Evolutionary conservation across 1,140 invertebrate species (phyloP).

Genomic region (Hydropsyche tenuis): DNA sequence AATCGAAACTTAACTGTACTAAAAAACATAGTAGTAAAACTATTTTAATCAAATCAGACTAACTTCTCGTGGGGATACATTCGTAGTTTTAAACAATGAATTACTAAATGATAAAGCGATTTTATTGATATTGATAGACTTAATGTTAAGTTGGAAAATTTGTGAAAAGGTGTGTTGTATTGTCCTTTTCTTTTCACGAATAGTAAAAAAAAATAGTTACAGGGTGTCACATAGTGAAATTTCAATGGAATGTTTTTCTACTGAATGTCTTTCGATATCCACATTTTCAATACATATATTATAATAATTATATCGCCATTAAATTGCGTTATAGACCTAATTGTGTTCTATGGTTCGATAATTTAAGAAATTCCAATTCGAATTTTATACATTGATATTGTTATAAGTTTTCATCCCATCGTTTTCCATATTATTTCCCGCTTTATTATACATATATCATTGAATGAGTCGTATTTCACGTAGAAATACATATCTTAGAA

Average conservation of each 20-base stretch:
- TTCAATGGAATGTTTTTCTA: background rate
- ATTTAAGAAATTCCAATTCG: too few relatives aligned
- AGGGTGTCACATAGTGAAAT: background rate
- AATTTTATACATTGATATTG: too few relatives aligned
- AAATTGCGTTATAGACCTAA: too few relatives aligned
- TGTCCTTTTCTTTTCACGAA: background rate
- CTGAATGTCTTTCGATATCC: background rate
- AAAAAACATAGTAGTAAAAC: background rate
- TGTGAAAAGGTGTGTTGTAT: background rate
- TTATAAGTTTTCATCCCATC: too few relatives aligned
- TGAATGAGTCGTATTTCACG: too few relatives aligned
- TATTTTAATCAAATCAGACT: conserved; percentile 16
- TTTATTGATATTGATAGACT: background rate
- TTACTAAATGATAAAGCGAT: background rate
- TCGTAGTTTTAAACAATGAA: background rate
- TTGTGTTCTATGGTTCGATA: too few relatives aligned
- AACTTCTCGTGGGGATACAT: background rate
- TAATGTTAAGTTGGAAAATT: background rate
- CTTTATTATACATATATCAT: too few relatives aligned
- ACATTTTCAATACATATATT: too few relatives aligned
- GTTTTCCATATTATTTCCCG: too few relatives aligned
- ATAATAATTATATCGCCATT: too few relatives aligned
- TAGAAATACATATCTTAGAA: too few relatives aligned
- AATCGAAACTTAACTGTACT: background rate
- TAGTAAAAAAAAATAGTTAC: background rate